Evolutionary conservation across 1,140 invertebrate species (phyloP).

Genomic region (Muscidifurax raptorellus): DNA sequence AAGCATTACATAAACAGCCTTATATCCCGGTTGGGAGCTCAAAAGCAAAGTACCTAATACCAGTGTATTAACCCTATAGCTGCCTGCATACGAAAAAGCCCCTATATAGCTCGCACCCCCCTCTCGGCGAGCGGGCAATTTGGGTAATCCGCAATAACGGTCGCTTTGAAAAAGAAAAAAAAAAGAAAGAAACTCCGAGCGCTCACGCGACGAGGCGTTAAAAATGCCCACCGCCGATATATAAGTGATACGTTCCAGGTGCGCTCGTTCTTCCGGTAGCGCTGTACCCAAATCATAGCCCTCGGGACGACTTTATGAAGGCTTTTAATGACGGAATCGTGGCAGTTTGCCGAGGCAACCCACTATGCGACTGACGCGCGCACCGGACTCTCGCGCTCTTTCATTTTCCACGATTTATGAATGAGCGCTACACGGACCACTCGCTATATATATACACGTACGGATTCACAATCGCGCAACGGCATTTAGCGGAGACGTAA

Average conservation of each 20-base stretch:
- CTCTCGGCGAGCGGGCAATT: neutral
- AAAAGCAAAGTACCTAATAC: conserved; percentile 13
- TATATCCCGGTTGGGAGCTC: neutral
- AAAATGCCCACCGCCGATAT: neutral
- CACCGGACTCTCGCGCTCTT: neutral
- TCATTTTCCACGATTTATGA: neutral
- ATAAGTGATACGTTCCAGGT: conserved; percentile 10
- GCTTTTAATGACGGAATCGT: neutral
- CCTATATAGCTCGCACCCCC: neutral
- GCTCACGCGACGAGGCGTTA: conserved; percentile 25
- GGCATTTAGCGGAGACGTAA: neutral
- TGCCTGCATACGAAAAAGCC: neutral
- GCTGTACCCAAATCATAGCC: neutral
- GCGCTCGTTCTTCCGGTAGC: neutral
- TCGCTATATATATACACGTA: neutral
- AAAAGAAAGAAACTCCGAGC: neutral
- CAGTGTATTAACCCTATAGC: neutral
- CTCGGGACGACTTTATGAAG: conserved; percentile 15
- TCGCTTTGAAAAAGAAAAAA: neutral
- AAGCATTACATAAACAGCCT: neutral
- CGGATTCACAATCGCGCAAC: neutral
- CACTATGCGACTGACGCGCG: too few species aligned
- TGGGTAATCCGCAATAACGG: conserved; percentile 19
- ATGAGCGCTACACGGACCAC: neutral
- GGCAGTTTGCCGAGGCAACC: neutral